Evolutionary conservation across 2,113 vertebrate genomes (phyloP).

Genomic region (Psittacula cyanocephala): DNA sequence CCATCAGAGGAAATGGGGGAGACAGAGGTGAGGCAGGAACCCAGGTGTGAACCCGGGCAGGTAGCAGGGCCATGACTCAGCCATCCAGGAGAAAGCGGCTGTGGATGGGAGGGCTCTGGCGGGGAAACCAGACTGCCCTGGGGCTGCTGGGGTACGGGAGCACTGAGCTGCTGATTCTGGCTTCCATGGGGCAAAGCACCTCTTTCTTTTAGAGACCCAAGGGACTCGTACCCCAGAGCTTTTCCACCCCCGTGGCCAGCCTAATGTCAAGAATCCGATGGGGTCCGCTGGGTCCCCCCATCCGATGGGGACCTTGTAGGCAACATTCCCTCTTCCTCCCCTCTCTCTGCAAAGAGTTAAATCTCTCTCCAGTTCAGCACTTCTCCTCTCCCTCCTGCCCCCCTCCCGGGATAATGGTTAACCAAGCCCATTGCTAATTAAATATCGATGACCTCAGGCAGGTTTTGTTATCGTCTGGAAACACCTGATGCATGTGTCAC

Average conservation of each 20-base stretch:
- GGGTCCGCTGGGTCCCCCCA: neutral
- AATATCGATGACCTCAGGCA: constrained; percentile 67
- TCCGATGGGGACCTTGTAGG: neutral
- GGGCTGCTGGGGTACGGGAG: neutral
- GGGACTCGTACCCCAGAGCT: neutral
- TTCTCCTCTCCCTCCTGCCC: constrained; percentile 21
- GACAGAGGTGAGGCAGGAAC: neutral
- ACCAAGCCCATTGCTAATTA: constrained; percentile 60
- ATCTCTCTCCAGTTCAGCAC: neutral
- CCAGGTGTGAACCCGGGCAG: neutral
- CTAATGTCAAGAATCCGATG: neutral
- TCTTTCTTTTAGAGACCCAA: neutral
- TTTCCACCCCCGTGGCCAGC: neutral
- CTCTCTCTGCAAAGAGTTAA: constrained; percentile 55
- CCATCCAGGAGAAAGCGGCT: neutral
- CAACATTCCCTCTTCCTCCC: neutral
- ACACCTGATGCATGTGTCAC: constrained; percentile 71
- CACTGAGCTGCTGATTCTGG: neutral
- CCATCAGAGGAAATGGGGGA: constrained; percentile 16
- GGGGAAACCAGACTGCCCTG: neutral
- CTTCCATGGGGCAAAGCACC: neutral
- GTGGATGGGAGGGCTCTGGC: accelerated
- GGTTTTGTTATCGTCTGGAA: constrained; percentile 64
- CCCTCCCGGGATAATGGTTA: constrained; percentile 55
- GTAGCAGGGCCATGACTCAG: constrained; percentile 50